Evolutionary conservation across 2,113 vertebrate species (phyloP).

Genomic region (Colistium nudipinnis): DNA sequence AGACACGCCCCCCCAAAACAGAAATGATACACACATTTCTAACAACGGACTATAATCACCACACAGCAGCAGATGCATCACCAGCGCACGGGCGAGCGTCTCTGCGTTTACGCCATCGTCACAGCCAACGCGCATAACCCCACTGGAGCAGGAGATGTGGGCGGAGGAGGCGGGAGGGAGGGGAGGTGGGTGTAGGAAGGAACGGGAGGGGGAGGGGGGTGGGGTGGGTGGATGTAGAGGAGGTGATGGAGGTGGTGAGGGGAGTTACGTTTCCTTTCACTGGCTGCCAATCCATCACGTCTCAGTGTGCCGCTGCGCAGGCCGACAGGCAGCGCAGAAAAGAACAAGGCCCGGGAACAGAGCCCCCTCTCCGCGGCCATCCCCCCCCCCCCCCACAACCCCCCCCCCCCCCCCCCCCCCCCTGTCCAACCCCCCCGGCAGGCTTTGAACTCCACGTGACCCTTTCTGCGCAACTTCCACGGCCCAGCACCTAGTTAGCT

Average conservation of each 20-base stretch:
- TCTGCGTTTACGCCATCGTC: constrained; percentile 2
- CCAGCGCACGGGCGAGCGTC: not conserved
- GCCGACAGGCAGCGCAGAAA: constrained; percentile 87
- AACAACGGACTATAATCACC: not conserved
- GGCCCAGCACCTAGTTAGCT: constrained; percentile 78
- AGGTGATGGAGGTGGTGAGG: constrained; percentile 79
- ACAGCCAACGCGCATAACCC: constrained; percentile 25
- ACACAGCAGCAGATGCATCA: not conserved
- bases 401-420: constrained; percentile 89
- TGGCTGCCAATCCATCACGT: constrained; percentile 96
- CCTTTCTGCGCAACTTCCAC: constrained; percentile 86
- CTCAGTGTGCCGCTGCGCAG: constrained; percentile 92
- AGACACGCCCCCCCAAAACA: too few species aligned
- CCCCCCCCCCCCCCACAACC: constrained; percentile 92
- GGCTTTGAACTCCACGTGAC: constrained; percentile 94
- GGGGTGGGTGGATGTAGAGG: constrained; percentile 71
- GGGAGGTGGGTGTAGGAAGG: constrained; percentile 28
- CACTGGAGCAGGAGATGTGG: constrained; percentile 64
- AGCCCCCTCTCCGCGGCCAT: constrained; percentile 88
- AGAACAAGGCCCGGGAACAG: constrained; percentile 89
- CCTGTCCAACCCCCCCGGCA: constrained; percentile 85
- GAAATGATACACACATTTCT: too few species aligned
- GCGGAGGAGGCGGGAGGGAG: not conserved
- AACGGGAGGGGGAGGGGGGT: constrained; percentile 6
- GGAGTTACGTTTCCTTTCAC: constrained; percentile 91